Conservation (phyloP, 2,797 vertebrate genomes). For the Corythornis leucogaster region DNA sequence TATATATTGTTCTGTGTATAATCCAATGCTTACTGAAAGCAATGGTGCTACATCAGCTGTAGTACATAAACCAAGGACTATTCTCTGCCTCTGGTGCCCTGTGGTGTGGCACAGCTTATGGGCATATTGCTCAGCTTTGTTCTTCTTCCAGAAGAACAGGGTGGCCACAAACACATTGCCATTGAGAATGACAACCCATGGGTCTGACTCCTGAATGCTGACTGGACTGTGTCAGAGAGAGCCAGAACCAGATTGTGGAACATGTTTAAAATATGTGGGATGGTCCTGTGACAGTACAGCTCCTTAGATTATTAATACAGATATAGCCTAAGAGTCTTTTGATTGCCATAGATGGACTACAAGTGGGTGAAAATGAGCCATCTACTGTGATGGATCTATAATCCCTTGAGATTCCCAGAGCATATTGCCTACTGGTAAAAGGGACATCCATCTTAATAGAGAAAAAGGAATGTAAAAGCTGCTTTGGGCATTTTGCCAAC, state of each 20-base stretch:
- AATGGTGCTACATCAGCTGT: neutral
- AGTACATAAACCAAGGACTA: neutral
- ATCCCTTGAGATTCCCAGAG: conserved; percentile 19
- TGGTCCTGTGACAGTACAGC: neutral
- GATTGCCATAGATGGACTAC: neutral
- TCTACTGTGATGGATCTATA: conserved; percentile 19
- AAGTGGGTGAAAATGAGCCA: conserved; percentile 39
- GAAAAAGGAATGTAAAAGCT: conserved; percentile 54
- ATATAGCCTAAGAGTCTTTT: neutral
- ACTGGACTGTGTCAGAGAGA: neutral
- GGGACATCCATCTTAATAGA: conserved; percentile 24
- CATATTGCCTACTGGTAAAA: conserved; percentile 8
- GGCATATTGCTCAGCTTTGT: neutral
- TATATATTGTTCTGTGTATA: neutral
- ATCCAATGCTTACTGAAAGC: neutral
- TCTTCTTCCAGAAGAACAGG: neutral
- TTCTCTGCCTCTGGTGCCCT: neutral
- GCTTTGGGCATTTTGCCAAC: conserved; percentile 60
- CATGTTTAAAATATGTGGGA: neutral
- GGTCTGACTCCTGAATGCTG: neutral
- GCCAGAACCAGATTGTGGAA: neutral
- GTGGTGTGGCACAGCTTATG: neutral
- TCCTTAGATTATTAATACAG: neutral
- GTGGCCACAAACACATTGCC: neutral
- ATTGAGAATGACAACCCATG: neutral